Conservation (phyloP, 2,888 invertebrate species). For the Dromius quadrimaculatus region DNA sequence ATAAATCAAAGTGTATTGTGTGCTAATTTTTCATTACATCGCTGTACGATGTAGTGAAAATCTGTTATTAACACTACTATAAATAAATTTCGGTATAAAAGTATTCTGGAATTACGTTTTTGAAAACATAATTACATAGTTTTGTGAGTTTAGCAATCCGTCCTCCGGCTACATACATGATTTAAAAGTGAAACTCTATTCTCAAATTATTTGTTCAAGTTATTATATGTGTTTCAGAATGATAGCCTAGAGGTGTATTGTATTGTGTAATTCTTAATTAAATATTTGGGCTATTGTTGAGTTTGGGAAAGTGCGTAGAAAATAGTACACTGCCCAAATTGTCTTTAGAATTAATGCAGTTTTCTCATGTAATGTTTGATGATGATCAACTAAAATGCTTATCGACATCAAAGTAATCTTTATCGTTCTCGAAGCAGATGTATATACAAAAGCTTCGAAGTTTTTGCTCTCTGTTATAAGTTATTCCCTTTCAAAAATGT, state of each 20-base stretch:
- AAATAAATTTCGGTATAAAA: slow-evolving; percentile 16
- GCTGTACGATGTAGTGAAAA: slow-evolving; percentile 15
- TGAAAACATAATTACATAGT: slow-evolving; percentile 33
- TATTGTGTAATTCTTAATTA: slow-evolving; percentile 11
- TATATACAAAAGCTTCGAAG: too few species aligned
- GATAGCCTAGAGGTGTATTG: slow-evolving; percentile 4
- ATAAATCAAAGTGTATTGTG: slow-evolving; percentile 20
- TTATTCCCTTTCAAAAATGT: too few species aligned
- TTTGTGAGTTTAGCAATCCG: slow-evolving; percentile 6
- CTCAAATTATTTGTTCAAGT: slow-evolving; percentile 20
- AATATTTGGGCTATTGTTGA: slow-evolving; percentile 14
- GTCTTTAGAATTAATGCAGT: too few species aligned
- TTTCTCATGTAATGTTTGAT: too few species aligned
- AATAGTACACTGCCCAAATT: too few species aligned
- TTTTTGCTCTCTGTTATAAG: too few species aligned
- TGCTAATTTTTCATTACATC: slow-evolving; percentile 25
- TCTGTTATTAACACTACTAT: slow-evolving; percentile 27
- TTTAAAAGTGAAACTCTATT: slow-evolving; percentile 31
- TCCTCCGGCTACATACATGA: not conserved
- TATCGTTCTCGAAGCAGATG: too few species aligned
- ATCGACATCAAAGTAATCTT: too few species aligned
- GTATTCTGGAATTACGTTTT: slow-evolving; percentile 4
- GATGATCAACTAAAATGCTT: too few species aligned
- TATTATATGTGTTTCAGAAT: too few species aligned
- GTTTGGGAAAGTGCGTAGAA: not conserved